Evolutionary conservation across 2,113 vertebrate genomes (phyloP), one percentile per base, ranked within the genome.

Genomic region (Macquaria australasica): DNA sequence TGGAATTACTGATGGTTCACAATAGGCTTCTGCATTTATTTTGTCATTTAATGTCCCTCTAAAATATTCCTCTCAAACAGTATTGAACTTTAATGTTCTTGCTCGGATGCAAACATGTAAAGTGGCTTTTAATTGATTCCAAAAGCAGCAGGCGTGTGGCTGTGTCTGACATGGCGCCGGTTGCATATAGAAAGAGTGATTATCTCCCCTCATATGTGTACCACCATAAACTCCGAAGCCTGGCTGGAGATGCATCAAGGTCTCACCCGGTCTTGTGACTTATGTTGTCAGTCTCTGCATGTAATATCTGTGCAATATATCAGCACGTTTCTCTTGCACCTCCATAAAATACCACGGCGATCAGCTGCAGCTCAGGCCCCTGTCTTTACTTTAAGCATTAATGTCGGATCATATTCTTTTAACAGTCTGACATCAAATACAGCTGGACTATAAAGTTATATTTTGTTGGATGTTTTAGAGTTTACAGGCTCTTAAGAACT

Each of bases 101-200:
- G 31, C 11, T 59, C 1, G 3, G 53, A 63, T 0, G 18, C 34
- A 48, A 74, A 63, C 28, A 75, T 45, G 48, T 39, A 21, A 73
- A 76, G 58, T 39, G 31, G 63, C 45, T 60, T 75, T 43, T 70
- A 73, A 80, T 51, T 78, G 79, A 84, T 66, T 87, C 45, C 18
- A 51, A 62, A 25, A 59, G 71, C 71, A 64, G 41, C 72, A 15
- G 68, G 45, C 18, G 10, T n/a, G 28, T 51, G 58, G 14, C n/a
- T 28, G 55, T 59, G 25, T 84, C 48, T 70, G 23, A 31, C 34
- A n/a, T 39, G 55, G 48, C 23, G 60, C 80, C 15, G 55, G 15
- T 31, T 9, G 18, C 63, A 69, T 73, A 53, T 76, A 89, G 78
- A 84, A 73, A 81, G 62, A 66, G 68, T n/a, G 39, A 78, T 78